Evolutionary conservation across 2,888 invertebrate genomes (phyloP).

Genomic region (Drosophila meridiana): DNA sequence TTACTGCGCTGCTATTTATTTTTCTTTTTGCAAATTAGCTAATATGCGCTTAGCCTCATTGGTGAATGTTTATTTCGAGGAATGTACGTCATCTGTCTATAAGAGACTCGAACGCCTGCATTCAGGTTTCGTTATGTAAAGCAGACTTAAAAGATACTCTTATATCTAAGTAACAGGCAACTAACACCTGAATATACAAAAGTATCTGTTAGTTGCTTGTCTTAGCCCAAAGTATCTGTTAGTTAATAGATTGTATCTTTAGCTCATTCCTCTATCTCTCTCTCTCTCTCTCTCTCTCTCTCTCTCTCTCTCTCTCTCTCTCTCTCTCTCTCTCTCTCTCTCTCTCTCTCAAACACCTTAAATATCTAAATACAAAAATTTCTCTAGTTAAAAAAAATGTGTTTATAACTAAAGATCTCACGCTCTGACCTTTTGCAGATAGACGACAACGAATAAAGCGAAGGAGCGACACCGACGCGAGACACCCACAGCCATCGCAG

Average conservation of each 20-base stretch:
- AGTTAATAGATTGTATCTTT: not conserved
- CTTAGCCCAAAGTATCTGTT: slow-evolving; percentile 3
- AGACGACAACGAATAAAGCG: slow-evolving; percentile 48
- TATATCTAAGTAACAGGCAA: slow-evolving; percentile 18
- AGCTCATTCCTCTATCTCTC: not conserved
- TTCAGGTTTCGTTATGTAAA: slow-evolving; percentile 7
- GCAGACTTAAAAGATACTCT: slow-evolving; percentile 10
- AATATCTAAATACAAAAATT: slow-evolving; percentile 1
- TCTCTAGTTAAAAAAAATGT: slow-evolving; percentile 2
- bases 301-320: too few species aligned
- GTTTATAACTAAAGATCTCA: slow-evolving; percentile 54
- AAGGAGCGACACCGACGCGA: slow-evolving; percentile 17
- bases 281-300: not conserved
- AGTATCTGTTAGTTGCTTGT: not conserved
- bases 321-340: not conserved
- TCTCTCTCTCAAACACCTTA: slow-evolving; percentile 19
- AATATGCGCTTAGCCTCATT: slow-evolving; percentile 72
- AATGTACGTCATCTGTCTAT: slow-evolving; percentile 41
- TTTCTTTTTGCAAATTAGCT: slow-evolving; percentile 68
- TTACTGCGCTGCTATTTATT: slow-evolving; percentile 3
- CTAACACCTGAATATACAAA: slow-evolving; percentile 2
- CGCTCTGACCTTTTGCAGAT: slow-evolving; percentile 79
- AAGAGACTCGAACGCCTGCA: slow-evolving; percentile 29
- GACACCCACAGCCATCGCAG: slow-evolving; percentile 48
- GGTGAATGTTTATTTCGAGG: slow-evolving; percentile 57